These are phyloP conservation scores for Bombus affinis DNA, from an alignment of 1,140 invertebrate species.

Conservation along the genomic window DNA sequence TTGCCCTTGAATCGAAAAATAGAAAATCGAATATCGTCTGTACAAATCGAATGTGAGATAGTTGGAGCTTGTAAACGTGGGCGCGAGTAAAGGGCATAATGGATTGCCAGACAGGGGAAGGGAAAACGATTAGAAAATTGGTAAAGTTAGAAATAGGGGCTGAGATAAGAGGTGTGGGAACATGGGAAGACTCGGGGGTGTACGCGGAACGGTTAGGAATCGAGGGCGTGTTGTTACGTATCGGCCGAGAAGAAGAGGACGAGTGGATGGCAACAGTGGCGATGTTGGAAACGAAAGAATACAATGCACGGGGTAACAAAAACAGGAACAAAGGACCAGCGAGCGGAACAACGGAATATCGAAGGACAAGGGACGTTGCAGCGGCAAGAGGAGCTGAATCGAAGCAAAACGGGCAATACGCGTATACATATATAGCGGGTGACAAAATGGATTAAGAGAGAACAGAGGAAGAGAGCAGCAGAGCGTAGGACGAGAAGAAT, in stretches of 20 bases:
- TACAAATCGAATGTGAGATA: neutral
- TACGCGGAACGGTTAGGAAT: neutral
- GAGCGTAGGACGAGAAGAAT: neutral
- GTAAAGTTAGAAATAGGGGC: neutral
- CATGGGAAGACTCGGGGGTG: neutral
- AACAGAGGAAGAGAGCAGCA: neutral
- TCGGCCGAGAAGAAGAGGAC: too few species aligned
- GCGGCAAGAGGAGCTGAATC: neutral
- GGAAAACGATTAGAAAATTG: slow-evolving; percentile 10
- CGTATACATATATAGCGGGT: neutral
- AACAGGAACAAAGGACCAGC: neutral
- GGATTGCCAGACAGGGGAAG: neutral
- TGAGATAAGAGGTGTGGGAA: neutral
- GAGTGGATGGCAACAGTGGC: too few species aligned
- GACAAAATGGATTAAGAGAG: slow-evolving; percentile 35
- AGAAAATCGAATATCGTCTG: neutral
- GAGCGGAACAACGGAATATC: slow-evolving; percentile 2
- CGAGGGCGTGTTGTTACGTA: neutral
- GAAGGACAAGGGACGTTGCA: neutral
- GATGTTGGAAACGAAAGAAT: too few species aligned
- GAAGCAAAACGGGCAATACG: neutral
- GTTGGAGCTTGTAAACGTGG: neutral
- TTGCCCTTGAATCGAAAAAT: neutral
- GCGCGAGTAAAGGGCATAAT: neutral
- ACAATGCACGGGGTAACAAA: too few species aligned